Evolutionary conservation across 2,888 invertebrate genomes (phyloP).

Genomic region (Lycocerus yunnanus): DNA sequence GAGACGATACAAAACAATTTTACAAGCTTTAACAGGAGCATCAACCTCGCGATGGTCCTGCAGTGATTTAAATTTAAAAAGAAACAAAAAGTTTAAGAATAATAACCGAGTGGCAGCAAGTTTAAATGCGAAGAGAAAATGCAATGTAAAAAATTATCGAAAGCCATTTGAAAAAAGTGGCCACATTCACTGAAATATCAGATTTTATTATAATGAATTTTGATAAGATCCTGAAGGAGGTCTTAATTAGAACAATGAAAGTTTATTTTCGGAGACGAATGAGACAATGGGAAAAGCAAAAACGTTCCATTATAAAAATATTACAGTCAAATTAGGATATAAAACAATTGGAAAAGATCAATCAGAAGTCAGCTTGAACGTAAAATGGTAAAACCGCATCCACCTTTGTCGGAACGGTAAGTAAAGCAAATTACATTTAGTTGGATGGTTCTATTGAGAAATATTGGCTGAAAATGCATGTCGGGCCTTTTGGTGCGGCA

Average conservation of each 20-base stretch:
- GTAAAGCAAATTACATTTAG: conserved; percentile 53
- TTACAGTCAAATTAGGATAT: neutral
- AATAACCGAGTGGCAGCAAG: neutral
- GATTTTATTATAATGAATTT: neutral
- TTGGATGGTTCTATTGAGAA: conserved; percentile 48
- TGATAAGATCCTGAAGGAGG: neutral
- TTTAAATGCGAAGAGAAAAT: neutral
- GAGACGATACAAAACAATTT: neutral
- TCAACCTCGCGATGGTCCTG: neutral
- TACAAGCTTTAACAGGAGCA: neutral
- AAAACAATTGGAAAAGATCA: neutral
- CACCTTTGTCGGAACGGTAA: conserved; percentile 28
- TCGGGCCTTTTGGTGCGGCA: conserved; percentile 48
- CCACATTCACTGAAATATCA: neutral
- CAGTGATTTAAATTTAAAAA: neutral
- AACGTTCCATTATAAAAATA: neutral
- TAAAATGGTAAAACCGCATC: conserved; percentile 27
- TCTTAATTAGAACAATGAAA: neutral
- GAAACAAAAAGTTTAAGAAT: neutral
- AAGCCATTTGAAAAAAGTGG: neutral
- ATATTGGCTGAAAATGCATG: conserved; percentile 36
- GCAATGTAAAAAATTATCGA: too few relatives aligned
- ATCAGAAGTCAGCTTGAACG: neutral
- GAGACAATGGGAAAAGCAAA: neutral
- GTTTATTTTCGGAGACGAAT: neutral